Evolutionary conservation across 2,797 vertebrate genomes (phyloP), one percentile per base, ranked within the genome.

Genomic region (Epinephelus awoara): DNA sequence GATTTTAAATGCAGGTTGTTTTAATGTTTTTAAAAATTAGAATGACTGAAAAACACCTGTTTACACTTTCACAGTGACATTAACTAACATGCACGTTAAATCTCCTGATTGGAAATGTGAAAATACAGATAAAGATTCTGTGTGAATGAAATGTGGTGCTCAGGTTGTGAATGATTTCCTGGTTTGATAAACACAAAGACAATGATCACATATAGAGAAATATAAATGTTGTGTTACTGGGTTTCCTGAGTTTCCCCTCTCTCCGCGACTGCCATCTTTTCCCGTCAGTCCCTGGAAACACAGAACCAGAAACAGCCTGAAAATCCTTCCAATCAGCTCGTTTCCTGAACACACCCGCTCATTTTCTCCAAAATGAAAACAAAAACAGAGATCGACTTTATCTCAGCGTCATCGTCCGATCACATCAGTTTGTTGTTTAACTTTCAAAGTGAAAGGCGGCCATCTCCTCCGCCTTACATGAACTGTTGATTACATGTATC

Each of bases 271-370:
- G 78, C 97, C 97, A 18, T 80, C 75, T 25, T 5, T 14, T 72
- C 97, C 97, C 25, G 1, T 23, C 2, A 73, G 13, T 76, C 97
- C 97, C 97, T 98, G 89, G 0, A 38, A 47, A 78, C 29, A 82
- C 75, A 72, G 3, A 84, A 75, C 2, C 79, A 80, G 29, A 67
- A 64, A 3, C 13, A 34, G 14, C 4, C 34, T 2, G 23, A 62
- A 62, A 61, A 70, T 12, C 11, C 19, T 8, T 2, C 12, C 62
- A 47, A 50, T 80, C 70, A 47, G 50, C 27, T 21, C 2, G 0
- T 38, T 81, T 72, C 75, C 76, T 63, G 75, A 64, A 74, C 58
- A 52, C 68, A 4, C 62, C 80, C 13, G 1, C 72, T 82, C 58
- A 61, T 70, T 76, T 82, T 64, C 79, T 75, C 21, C 19, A 1